A percentile compares a stretch with the other conserved stretches of the same genome.
Conservation (phyloP, 2,113 vertebrate species). For the Pollimyrus isidori region DNA sequence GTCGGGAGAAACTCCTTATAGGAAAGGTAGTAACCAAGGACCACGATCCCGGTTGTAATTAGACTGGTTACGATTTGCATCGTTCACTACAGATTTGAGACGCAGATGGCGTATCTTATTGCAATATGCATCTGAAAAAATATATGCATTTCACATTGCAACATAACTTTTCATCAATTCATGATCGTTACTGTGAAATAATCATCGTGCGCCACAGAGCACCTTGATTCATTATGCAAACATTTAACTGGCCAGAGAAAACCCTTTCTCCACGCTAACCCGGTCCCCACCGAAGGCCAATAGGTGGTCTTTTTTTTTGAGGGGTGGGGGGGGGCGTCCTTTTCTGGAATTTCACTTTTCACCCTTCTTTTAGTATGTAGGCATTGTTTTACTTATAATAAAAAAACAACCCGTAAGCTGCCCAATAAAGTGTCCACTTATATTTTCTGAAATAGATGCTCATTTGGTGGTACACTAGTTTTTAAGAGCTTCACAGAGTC, state of each 20-base stretch:
- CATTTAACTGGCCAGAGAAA: conserved; percentile 38
- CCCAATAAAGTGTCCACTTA: conserved; percentile 29
- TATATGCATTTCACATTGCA: background rate
- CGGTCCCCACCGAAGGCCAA: conserved; percentile 47
- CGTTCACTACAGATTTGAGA: background rate
- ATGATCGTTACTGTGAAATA: background rate
- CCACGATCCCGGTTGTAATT: background rate
- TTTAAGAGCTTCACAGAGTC: background rate
- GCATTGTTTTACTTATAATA: conserved; percentile 26
- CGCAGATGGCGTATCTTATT: background rate
- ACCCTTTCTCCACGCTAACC: conserved; percentile 60
- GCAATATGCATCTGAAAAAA: background rate
- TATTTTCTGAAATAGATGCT: conserved; percentile 13
- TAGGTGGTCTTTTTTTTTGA: conserved; percentile 31
- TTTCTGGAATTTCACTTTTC: background rate
- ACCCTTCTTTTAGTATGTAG: background rate
- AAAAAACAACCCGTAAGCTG: background rate
- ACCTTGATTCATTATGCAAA: conserved; percentile 20
- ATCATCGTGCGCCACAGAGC: background rate
- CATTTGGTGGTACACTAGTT: background rate
- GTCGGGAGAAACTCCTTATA: background rate
- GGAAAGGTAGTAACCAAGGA: background rate
- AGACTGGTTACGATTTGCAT: background rate
- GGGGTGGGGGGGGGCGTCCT: too few relatives aligned
- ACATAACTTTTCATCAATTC: background rate